Conservation (phyloP, 2,113 vertebrate genomes). For the Notarius quadriscutis region DNA sequence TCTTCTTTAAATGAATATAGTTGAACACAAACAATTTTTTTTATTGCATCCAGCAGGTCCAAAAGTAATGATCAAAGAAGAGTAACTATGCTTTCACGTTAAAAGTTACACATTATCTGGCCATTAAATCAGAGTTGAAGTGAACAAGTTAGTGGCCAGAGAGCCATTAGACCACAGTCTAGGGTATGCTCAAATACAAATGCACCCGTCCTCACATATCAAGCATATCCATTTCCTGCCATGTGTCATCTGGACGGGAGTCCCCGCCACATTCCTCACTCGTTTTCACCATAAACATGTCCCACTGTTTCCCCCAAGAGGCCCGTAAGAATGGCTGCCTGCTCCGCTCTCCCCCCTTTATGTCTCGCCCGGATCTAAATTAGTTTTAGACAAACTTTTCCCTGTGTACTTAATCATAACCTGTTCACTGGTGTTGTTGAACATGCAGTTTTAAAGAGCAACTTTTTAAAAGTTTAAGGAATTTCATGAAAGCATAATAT, state of each 20-base stretch:
- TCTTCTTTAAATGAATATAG: neutral
- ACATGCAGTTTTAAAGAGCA: neutral
- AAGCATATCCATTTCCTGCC: conserved; percentile 72
- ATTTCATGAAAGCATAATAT: neutral
- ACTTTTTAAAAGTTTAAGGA: neutral
- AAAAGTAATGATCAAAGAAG: neutral
- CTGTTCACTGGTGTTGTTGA: neutral
- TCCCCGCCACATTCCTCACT: conserved; percentile 61
- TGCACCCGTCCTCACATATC: conserved; percentile 71
- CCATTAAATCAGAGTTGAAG: neutral
- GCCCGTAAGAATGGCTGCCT: conserved; percentile 50
- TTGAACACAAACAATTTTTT: neutral
- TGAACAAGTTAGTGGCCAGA: neutral
- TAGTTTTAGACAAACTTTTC: neutral
- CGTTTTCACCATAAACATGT: conserved; percentile 58
- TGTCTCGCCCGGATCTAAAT: neutral
- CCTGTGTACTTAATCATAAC: neutral
- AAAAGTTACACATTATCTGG: neutral
- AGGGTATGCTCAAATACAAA: conserved; percentile 56
- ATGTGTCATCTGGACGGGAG: conserved; percentile 66
- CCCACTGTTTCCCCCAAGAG: conserved; percentile 55
- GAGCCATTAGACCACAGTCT: neutral
- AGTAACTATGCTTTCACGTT: neutral
- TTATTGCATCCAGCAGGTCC: neutral
- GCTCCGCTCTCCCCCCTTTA: conserved; percentile 27